Percentiles rank a stretch among this genome's conserved stretches.
Conservation (phyloP, 2,888 invertebrate species). For the Nebria brevicollis region DNA sequence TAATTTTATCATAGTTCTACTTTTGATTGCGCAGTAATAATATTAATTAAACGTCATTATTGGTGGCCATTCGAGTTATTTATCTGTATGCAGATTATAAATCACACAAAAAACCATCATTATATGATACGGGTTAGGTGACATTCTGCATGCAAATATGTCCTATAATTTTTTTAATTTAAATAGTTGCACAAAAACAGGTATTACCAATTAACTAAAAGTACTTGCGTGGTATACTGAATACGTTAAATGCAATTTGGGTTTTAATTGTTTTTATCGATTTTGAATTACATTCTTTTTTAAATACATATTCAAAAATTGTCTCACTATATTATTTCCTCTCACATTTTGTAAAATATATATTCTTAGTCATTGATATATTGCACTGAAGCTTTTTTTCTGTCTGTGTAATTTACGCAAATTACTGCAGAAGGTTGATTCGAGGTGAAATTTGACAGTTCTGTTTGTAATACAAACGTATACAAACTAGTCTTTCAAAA, state of each 20-base stretch:
- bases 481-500: too few relatives aligned
- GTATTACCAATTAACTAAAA: neutral
- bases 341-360: neutral
- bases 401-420: too few relatives aligned
- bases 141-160: neutral
- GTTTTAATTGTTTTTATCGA: neutral
- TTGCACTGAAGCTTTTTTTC: too few relatives aligned
- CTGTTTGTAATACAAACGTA: too few relatives aligned
- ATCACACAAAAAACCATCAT: slow-evolving; percentile 7
- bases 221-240: neutral
- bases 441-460: too few relatives aligned
- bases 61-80: slow-evolving; percentile 30
- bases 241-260: neutral
- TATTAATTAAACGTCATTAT: slow-evolving; percentile 46
- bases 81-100: slow-evolving; percentile 45
- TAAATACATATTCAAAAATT: too few relatives aligned
- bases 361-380: neutral
- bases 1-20: slow-evolving; percentile 17
- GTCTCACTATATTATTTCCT: too few relatives aligned
- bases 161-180: neutral
- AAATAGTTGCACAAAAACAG: neutral
- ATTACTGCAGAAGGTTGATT: too few relatives aligned
- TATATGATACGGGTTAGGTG: neutral
- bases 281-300: neutral
- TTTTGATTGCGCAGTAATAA: slow-evolving; percentile 33